Evolutionary conservation across 2,888 invertebrate species (phyloP).

Genomic region (Timema cristinae): DNA sequence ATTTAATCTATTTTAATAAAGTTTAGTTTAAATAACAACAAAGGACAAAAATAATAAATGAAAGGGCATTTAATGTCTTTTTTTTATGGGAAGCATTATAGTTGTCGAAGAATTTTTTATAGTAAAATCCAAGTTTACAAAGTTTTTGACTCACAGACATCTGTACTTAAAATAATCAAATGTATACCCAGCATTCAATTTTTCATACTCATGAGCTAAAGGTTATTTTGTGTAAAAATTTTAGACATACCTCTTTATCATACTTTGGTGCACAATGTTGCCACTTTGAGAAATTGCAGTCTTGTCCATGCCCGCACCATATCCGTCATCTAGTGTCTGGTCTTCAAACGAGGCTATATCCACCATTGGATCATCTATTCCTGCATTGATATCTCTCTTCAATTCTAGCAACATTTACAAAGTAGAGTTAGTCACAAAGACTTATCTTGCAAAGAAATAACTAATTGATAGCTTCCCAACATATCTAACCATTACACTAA

Average conservation of each 20-base stretch:
- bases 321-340: constrained; percentile 61
- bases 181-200: too few relatives aligned
- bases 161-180: neutral
- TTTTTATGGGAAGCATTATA: too few relatives aligned
- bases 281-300: constrained; percentile 47
- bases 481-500: too few relatives aligned
- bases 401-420: constrained; percentile 45
- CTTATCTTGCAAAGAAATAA: too few relatives aligned
- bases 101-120: too few relatives aligned
- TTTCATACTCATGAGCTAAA: neutral
- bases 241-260: constrained; percentile 67
- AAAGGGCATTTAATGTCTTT: too few relatives aligned
- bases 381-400: constrained; percentile 70
- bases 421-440: too few relatives aligned
- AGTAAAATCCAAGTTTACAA: neutral
- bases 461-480: too few relatives aligned
- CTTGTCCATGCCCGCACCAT: constrained; percentile 51
- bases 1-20: too few relatives aligned
- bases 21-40: too few relatives aligned
- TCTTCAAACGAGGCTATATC: constrained; percentile 82
- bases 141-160: neutral
- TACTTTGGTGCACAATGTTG: constrained; percentile 77
- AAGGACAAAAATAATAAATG: too few relatives aligned
- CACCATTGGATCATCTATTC: constrained; percentile 75
- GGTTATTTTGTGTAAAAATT: neutral